phyloP scores from a whole-genome alignment of 2,797 vertebrate species.

The Platalea minor region DNA sequence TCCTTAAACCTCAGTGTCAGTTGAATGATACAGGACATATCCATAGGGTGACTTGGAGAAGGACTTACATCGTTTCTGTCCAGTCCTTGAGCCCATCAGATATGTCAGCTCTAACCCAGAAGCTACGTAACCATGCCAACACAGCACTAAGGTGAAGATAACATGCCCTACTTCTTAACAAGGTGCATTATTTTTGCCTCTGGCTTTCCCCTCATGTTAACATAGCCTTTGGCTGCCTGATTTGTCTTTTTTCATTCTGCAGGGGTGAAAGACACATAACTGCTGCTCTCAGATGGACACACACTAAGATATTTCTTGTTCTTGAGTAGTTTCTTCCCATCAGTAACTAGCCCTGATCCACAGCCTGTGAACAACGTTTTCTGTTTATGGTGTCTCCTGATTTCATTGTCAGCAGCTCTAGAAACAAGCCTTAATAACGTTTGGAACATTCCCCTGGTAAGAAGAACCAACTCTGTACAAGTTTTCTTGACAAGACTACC shows the following conservation, averaged over 20 bases:
- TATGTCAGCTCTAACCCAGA: not conserved
- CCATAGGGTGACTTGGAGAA: not conserved
- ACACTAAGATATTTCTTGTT: not conserved
- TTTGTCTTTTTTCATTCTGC: not conserved
- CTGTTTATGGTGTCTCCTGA: accelerated
- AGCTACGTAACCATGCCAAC: not conserved
- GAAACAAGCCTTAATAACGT: not conserved
- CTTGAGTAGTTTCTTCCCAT: not conserved
- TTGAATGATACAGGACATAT: not conserved
- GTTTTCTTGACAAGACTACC: not conserved
- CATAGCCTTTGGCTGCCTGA: not conserved
- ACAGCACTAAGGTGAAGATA: not conserved
- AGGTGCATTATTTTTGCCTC: not conserved
- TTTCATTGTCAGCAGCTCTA: not conserved
- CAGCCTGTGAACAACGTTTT: not conserved
- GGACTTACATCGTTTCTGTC: not conserved
- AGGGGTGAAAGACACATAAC: not conserved
- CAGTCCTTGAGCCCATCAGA: not conserved
- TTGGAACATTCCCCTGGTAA: not conserved
- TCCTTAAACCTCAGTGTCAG: not conserved
- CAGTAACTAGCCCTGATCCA: not conserved
- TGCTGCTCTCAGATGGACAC: not conserved
- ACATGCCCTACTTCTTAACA: not conserved
- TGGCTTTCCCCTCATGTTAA: not conserved
- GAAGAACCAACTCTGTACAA: not conserved